These are phyloP conservation scores for Crax fasciolata DNA, from an alignment of 2,797 vertebrate genomes.

Conservation along the genomic window DNA sequence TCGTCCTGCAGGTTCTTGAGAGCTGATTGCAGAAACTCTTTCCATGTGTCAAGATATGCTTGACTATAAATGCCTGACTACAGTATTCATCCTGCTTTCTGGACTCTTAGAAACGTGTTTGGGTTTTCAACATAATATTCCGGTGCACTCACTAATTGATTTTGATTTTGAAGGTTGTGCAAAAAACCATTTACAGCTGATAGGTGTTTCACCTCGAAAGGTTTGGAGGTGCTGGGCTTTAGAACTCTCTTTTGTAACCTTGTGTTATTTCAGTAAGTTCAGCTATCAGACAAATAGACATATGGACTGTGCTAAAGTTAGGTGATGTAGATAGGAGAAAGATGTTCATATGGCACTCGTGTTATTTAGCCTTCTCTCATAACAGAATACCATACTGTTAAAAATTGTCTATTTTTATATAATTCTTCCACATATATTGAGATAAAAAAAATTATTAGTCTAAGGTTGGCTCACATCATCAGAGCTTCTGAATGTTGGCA, in stretches of 20 bases:
- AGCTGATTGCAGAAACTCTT: neutral
- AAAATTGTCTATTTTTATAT: slow-evolving; percentile 88
- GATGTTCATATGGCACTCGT: slow-evolving; percentile 81
- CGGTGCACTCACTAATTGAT: neutral
- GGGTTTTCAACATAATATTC: neutral
- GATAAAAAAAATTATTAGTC: slow-evolving; percentile 89
- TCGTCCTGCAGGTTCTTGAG: neutral
- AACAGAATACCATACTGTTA: slow-evolving; percentile 85
- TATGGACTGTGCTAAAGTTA: slow-evolving; percentile 88
- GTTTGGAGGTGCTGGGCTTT: slow-evolving; percentile 34
- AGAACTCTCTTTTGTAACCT: slow-evolving; percentile 72
- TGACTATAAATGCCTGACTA: neutral
- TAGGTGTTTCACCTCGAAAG: slow-evolving; percentile 71
- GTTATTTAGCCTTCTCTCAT: slow-evolving; percentile 81
- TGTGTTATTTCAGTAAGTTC: slow-evolving; percentile 79
- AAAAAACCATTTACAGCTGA: neutral
- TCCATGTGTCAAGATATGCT: neutral
- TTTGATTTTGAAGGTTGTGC: slow-evolving; percentile 21
- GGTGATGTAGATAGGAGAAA: slow-evolving; percentile 79
- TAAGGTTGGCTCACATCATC: slow-evolving; percentile 87
- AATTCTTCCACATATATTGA: slow-evolving; percentile 87
- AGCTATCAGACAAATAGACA: slow-evolving; percentile 85
- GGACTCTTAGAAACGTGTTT: neutral
- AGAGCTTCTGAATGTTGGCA: slow-evolving; percentile 87
- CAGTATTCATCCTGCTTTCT: neutral